A percentile compares a stretch with the other conserved stretches of the same genome.
These are phyloP conservation scores for Oncorhynchus mykiss DNA, from an alignment of 2,113 vertebrate species.

Conservation along the genomic window DNA sequence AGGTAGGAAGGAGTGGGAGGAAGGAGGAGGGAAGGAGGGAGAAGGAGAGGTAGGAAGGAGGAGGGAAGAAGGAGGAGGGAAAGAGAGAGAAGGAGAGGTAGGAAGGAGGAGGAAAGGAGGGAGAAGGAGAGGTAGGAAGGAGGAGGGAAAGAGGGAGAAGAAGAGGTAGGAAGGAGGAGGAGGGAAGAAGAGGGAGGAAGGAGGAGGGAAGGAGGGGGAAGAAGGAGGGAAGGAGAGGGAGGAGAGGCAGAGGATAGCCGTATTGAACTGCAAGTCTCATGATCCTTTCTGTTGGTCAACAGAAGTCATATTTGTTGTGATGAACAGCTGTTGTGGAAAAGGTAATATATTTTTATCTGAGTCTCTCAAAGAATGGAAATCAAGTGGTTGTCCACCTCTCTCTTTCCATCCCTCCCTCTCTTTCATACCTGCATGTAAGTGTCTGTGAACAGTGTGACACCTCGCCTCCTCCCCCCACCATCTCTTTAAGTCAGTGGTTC, in stretches of 20 bases:
- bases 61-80: too few relatives aligned
- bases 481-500: constrained; percentile 23
- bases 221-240: constrained; percentile 36
- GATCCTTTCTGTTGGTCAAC: neutral
- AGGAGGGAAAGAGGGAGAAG: neutral
- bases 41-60: too few relatives aligned
- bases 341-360: neutral
- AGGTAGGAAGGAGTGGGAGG: neutral
- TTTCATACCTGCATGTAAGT: too few relatives aligned
- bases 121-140: too few relatives aligned
- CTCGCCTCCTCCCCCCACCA: constrained; percentile 2
- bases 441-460: neutral
- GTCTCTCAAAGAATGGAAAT: neutral
- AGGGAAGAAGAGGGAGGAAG: neutral
- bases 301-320: neutral
- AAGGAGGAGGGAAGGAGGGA: neutral
- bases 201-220: constrained; percentile 40
- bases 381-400: neutral
- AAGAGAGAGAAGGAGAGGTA: too few relatives aligned
- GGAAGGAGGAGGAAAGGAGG: too few relatives aligned
- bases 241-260: neutral
- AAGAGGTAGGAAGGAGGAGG: constrained; percentile 33
- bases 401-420: neutral
- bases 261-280: neutral
- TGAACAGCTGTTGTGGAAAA: neutral